Base-by-base conservation (phyloP, 2,113 vertebrate genomes). In the Coryphaenoides rupestris region DNA sequence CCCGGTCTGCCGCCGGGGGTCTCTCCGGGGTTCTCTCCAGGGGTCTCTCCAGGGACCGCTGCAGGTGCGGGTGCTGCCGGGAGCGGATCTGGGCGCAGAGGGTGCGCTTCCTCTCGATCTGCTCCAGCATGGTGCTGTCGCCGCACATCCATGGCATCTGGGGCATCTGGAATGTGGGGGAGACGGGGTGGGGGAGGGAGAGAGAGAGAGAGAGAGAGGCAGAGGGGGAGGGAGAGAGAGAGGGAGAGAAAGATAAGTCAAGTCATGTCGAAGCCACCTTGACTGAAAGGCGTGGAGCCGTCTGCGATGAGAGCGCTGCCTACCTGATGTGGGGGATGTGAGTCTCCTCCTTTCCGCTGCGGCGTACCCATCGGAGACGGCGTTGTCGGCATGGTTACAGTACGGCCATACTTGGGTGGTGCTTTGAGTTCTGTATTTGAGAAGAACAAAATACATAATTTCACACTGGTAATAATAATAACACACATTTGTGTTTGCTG, bases 131-230 rank as follows among this genome's bases (percentile, higher is more conserved):
- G 3, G 94, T 99, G 79, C 92, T 94, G 90, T 99, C 97, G 68
- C 95, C 95, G 77, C 95, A 95, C 82, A 96, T 87, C 97, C 97
- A 98, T 63, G 94, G 96, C 93, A 98, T 95, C 81, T 93, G 94
- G 1, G 93, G 91, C 89, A 98, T 93, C 95, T 98, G 63, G 62
- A 21, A 58, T 26, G 19, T n/a, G n/a, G n/a, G n/a, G n/a, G n/a
- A n/a, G n/a, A n/a, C n/a, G n/a, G n/a, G n/a, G n/a, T n/a, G n/a
- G n/a, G n/a, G n/a, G n/a, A n/a, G n/a, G n/a, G n/a, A n/a, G n/a
- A n/a, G n/a, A n/a, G n/a, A n/a, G n/a, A n/a, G n/a, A n/a, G n/a
- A n/a, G n/a, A 23, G 13, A 68, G 26, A 58, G 24, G 23, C 3
- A 61, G 49, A 1, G 9, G 21, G 54, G 26, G n/a, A n/a, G n/a